Base-by-base conservation (phyloP, 1,140 invertebrate species). In the Euglossa dilemma region DNA sequence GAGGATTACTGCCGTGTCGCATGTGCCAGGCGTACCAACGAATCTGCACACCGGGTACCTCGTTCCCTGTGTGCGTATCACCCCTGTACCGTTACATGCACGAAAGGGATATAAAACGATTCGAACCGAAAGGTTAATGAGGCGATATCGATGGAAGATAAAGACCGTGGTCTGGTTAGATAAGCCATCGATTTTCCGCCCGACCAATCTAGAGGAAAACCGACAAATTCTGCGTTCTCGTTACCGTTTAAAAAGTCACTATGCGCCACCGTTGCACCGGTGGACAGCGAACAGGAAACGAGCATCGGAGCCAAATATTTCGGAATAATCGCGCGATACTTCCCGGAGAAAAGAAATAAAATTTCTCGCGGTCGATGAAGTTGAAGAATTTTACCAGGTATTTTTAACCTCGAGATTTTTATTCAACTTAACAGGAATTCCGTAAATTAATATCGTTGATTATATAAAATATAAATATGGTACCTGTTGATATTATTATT, bases 131-230 rank as follows among this genome's bases (percentile, higher is more conserved):
- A 69, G 73, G 73, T 70, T 83, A 83, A 83, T 70, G 80, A 83
- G 73, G 64, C 80, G 66, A 69, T 67, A 66, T 77, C 57, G 64
- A 61, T 52, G n/a, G 43, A 70, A 70, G 61, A 83, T 83, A 83
- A 83, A 83, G 73, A 52, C 73, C 50, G 54, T n/a, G 47, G 80
- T 63, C 54, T 83, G 80, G 66, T 77, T 77, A 83, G 63, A 83
- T 83, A 77, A 83, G 43, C 80, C 64, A 83, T 83, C 61, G 73
- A 83, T 83, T 77, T 77, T 69, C 54, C 52, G 77, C 52, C 8
- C 56, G 54, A 77, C 28, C 52, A 67, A 61, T 50, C 20, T 54
- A 50, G 36, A 56, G 20, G 36, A 73, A 70, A 47, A 12, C 7
- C n/a, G 28, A n/a, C 12, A n/a, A 66, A 63, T 54, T 50, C 80